These are phyloP conservation scores for Brachyrhaphis roseni DNA, from an alignment of 2,797 vertebrate species.

Conservation along the genomic window DNA sequence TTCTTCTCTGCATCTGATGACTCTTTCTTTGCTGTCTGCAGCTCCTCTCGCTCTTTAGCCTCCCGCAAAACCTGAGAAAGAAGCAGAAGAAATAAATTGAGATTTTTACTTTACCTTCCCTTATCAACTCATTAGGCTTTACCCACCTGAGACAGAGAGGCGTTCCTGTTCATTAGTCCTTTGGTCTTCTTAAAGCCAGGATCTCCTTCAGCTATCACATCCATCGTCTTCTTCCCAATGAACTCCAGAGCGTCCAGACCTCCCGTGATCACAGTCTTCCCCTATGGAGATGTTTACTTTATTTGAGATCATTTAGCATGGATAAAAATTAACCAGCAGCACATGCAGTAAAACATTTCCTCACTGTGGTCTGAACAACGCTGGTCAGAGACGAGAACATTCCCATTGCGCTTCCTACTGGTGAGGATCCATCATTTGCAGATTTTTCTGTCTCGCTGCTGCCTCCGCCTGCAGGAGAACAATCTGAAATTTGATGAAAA, in stretches of 20 bases:
- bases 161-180: conserved; percentile 88
- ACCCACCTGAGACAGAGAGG: conserved; percentile 91
- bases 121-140: not conserved
- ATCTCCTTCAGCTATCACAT: conserved; percentile 97
- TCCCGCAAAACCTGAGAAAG: conserved; percentile 89
- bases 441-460: conserved; percentile 31
- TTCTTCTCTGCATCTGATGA: conserved; percentile 83
- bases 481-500: not conserved
- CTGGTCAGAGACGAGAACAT: conserved; percentile 91
- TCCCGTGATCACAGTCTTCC: conserved; percentile 91
- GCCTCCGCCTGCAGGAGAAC: conserved; percentile 36
- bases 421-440: conserved; percentile 66
- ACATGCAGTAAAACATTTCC: conserved; percentile 30
- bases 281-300: conserved; percentile 69
- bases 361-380: conserved; percentile 95
- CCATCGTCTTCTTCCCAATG: conserved; percentile 99
- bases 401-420: conserved; percentile 84
- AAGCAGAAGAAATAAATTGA: not conserved
- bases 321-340: not conserved
- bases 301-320: no score
- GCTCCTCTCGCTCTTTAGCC: conserved; percentile 93
- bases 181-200: conserved; percentile 98
- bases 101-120: not conserved
- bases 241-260: conserved; percentile 97
- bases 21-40: conserved; percentile 78